phyloP scores from a whole-genome alignment of 2,797 vertebrate species.

The Myripristis jacobus region DNA sequence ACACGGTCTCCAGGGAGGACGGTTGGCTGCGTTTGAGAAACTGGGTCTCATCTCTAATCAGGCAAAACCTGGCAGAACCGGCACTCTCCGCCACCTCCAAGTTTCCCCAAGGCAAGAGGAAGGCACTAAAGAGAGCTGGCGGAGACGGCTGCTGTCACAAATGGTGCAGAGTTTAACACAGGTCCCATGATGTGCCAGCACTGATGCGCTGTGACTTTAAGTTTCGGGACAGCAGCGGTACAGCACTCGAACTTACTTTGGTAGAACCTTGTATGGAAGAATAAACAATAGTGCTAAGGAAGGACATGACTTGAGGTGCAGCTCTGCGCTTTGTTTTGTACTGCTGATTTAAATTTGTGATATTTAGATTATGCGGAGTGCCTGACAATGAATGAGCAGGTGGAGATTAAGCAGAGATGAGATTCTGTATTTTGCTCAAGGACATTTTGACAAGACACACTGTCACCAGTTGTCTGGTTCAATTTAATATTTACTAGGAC shows the following conservation, averaged over 20 bases:
- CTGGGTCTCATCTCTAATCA: constrained; percentile 69
- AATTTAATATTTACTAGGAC: too few relatives aligned
- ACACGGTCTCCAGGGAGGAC: constrained; percentile 67
- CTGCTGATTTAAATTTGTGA: too few relatives aligned
- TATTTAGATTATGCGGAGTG: neutral
- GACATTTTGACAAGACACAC: neutral
- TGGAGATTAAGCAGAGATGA: too few relatives aligned
- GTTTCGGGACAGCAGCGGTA: constrained; percentile 27
- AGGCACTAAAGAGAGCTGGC: constrained; percentile 42
- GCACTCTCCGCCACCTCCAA: constrained; percentile 67
- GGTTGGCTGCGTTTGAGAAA: constrained; percentile 66
- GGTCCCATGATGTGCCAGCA: constrained; percentile 36
- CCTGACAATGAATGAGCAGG: neutral
- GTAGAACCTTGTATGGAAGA: constrained; percentile 15
- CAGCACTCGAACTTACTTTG: constrained; percentile 13
- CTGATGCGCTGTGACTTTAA: constrained; percentile 14
- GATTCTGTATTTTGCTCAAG: too few relatives aligned
- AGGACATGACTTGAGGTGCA: too few relatives aligned
- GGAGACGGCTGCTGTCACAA: constrained; percentile 38
- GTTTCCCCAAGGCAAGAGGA: constrained; percentile 51
- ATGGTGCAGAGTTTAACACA: constrained; percentile 30
- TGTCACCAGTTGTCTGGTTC: too few relatives aligned
- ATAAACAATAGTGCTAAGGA: too few relatives aligned
- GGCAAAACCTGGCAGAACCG: constrained; percentile 63
- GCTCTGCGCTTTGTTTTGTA: too few relatives aligned